Conservation (phyloP, 2,888 invertebrate species). For the Lasioglossum zephyrum region DNA sequence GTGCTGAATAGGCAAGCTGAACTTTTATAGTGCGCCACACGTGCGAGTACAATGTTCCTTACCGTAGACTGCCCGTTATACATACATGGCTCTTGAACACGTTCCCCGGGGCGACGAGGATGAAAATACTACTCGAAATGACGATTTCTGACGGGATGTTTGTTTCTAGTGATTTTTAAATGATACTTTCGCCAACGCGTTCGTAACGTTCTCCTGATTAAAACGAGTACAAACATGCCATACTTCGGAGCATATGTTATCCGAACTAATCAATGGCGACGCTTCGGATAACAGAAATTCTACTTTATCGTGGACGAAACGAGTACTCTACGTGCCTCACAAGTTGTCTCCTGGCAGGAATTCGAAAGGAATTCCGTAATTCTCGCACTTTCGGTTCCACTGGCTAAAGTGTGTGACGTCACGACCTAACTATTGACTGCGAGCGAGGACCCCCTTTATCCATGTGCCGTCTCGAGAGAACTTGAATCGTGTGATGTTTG, state of each 20-base stretch:
- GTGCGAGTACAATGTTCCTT: slow-evolving; percentile 1
- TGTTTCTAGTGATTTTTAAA: neutral
- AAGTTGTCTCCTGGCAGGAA: too few relatives aligned
- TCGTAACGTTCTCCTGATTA: neutral
- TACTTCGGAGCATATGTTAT: neutral
- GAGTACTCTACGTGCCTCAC: too few relatives aligned
- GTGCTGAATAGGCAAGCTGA: slow-evolving; percentile 6
- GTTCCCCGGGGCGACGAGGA: neutral
- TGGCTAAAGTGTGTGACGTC: too few relatives aligned
- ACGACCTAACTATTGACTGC: too few relatives aligned
- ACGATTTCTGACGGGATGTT: neutral
- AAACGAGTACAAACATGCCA: neutral
- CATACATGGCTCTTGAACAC: neutral
- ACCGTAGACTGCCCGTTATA: neutral
- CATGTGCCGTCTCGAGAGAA: too few relatives aligned
- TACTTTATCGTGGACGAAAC: too few relatives aligned
- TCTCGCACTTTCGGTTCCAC: too few relatives aligned
- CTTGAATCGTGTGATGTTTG: neutral
- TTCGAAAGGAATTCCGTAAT: too few relatives aligned
- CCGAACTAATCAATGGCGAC: neutral
- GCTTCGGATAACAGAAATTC: too few relatives aligned
- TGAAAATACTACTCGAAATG: neutral
- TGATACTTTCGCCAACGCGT: rapidly evolving
- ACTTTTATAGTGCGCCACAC: slow-evolving; percentile 3
- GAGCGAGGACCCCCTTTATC: too few relatives aligned